phyloP scores from a whole-genome alignment of 2,113 vertebrate species.

The Chionis minor region DNA sequence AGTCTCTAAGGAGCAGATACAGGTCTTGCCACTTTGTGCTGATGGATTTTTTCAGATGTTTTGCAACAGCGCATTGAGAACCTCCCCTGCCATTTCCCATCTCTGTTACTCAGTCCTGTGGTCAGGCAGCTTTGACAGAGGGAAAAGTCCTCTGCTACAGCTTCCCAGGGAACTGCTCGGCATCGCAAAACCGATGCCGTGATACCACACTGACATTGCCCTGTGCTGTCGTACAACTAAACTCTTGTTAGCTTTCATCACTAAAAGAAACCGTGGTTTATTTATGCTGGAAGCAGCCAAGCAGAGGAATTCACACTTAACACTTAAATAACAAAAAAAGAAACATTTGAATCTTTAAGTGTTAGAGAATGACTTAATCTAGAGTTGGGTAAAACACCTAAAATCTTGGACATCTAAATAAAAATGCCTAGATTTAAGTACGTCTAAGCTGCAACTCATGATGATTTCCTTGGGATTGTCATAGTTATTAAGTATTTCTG shows the following conservation, averaged over 20 bases:
- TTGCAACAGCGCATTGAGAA: not conserved
- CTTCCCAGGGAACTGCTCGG: not conserved
- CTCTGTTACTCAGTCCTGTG: not conserved
- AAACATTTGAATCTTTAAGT: not conserved
- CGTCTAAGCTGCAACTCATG: not conserved
- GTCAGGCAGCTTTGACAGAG: not conserved
- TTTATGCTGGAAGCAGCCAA: not conserved
- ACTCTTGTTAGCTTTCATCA: not conserved
- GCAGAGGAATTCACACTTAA: not conserved
- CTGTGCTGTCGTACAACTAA: not conserved
- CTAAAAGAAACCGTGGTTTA: not conserved
- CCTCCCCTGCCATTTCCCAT: not conserved
- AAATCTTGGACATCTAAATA: not conserved
- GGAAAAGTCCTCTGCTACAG: not conserved
- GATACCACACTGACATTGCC: not conserved
- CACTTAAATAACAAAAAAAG: not conserved
- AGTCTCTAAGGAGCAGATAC: not conserved
- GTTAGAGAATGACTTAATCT: not conserved
- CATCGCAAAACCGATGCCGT: not conserved
- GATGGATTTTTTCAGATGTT: not conserved
- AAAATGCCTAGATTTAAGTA: not conserved
- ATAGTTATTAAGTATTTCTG: not conserved
- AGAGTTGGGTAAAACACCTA: not conserved
- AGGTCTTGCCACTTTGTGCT: not conserved
- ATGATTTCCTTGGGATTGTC: not conserved